These are phyloP conservation scores for Trissolcus basalis DNA, from an alignment of 1,140 invertebrate genomes.

Conservation along the genomic window DNA sequence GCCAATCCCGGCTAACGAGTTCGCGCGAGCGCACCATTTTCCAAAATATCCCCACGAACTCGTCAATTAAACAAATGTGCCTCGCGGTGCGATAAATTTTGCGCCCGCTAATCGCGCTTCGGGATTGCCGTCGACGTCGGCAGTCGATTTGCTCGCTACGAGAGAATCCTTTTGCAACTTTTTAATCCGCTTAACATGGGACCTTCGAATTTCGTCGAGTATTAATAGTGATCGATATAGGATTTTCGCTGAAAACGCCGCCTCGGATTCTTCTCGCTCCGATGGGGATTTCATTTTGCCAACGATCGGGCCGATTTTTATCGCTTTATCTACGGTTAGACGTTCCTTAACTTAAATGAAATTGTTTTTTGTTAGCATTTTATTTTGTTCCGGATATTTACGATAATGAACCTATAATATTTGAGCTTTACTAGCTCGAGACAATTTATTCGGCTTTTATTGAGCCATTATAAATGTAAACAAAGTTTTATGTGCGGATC, in stretches of 20 bases:
- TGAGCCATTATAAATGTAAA: not conserved
- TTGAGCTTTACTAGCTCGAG: no score
- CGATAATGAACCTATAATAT: no score
- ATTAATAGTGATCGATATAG: slow-evolving; percentile 47
- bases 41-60: slow-evolving; percentile 1
- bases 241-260: slow-evolving; percentile 1
- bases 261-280: slow-evolving; percentile 13
- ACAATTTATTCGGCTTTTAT: not conserved
- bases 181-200: slow-evolving; percentile 66
- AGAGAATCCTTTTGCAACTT: slow-evolving; percentile 59
- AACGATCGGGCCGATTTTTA: no score
- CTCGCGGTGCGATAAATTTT: slow-evolving; percentile 38
- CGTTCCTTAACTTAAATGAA: no score
- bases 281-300: slow-evolving; percentile 14
- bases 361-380: no score
- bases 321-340: no score
- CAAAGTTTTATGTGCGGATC: not conserved
- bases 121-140: slow-evolving; percentile 48
- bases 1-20: slow-evolving; percentile 6
- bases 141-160: slow-evolving; percentile 34
- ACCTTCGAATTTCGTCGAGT: slow-evolving; percentile 48
- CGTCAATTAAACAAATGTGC: slow-evolving; percentile 39
- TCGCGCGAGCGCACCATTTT: slow-evolving; percentile 6
- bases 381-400: no score
- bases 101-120: slow-evolving; percentile 13